Base-by-base conservation (phyloP, 2,888 invertebrate species). In the Mongoloraphidia duomilia region DNA sequence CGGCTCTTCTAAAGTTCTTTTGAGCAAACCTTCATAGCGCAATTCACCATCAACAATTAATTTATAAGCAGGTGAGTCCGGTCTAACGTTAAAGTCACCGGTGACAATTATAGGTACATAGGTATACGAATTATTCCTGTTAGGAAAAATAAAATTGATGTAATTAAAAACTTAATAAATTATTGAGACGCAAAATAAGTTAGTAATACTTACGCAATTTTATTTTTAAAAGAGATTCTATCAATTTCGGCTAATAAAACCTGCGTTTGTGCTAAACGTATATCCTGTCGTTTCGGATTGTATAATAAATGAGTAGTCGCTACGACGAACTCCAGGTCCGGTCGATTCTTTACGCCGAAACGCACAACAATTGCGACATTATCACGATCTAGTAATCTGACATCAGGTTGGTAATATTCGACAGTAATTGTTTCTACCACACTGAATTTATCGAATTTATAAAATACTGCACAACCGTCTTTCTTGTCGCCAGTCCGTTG, bases 271-370 rank as follows among this genome's bases (percentile, higher is more conserved):
- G 89, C 93, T 34, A 96, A 70, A 56, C 94, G 80, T 1, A 96
- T 80, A 64, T 97, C 96, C 14, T 86, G 81, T 38, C 97, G 73
- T 56, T 71, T 80, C 0, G 91, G 93, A 72, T 97, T 97, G 66
- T 86, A 98, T 9, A 97, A 70, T 42, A 98, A 72, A 67, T 98
- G 98, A 0, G 97, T 97, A 10, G 92, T 97, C 4, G 91, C 89
- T 1, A 97, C 79, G 46, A 89, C 76, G 39, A 95, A 66, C 8
- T 77, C 70, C 1, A 70, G 67, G 2, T 68, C 57, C 0, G 72
- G 71, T 47, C 68, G 59, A 0, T 64, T 60, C 51, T 69, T 75
- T 1, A 82, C 74, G 12, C 69, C 66, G 50, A 96, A 74, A 63
- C 85, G 85, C 4, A 82, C 80, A 49, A 95, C 73, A 9, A 94